phyloP scores from a whole-genome alignment of 2,888 invertebrate genomes.

The Endotricha flammealis region DNA sequence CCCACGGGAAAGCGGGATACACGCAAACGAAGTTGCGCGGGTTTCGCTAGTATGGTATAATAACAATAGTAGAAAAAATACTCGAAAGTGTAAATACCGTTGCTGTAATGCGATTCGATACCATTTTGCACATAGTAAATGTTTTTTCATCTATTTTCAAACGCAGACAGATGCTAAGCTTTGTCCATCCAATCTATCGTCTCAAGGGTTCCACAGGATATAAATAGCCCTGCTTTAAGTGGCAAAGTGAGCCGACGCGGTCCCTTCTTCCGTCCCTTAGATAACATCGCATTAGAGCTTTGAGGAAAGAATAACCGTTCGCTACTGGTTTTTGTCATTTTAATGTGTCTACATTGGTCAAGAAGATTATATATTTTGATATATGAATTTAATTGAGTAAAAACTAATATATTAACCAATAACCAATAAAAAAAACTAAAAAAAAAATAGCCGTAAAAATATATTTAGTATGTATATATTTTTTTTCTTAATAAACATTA shows the following conservation, averaged over 20 bases:
- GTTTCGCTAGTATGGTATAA: no score
- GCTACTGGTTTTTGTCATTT: constrained; percentile 72
- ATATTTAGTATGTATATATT: no score
- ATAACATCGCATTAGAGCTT: constrained; percentile 73
- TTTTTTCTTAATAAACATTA: no score
- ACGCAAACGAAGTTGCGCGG: no score
- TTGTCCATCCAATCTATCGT: constrained; percentile 47
- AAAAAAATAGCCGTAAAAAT: no score
- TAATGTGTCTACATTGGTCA: constrained; percentile 22
- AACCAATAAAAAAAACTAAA: no score
- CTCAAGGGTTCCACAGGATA: constrained; percentile 51
- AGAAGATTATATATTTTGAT: constrained; percentile 7
- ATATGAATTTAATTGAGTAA: constrained; percentile 8
- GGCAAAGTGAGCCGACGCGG: constrained; percentile 66
- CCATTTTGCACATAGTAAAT: constrained; percentile 7
- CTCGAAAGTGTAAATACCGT: constrained; percentile 7
- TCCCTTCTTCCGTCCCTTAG: constrained; percentile 54
- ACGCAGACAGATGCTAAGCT: constrained; percentile 51
- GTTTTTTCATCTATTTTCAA: constrained; percentile 12
- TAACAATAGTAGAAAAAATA: no score
- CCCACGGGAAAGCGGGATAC: no score
- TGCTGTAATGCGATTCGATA: constrained; percentile 8
- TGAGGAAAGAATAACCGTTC: constrained; percentile 48
- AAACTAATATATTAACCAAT: not conserved
- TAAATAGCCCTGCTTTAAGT: constrained; percentile 73